phyloP scores from a whole-genome alignment of 2,113 vertebrate genomes.

The Ictalurus punctatus region DNA sequence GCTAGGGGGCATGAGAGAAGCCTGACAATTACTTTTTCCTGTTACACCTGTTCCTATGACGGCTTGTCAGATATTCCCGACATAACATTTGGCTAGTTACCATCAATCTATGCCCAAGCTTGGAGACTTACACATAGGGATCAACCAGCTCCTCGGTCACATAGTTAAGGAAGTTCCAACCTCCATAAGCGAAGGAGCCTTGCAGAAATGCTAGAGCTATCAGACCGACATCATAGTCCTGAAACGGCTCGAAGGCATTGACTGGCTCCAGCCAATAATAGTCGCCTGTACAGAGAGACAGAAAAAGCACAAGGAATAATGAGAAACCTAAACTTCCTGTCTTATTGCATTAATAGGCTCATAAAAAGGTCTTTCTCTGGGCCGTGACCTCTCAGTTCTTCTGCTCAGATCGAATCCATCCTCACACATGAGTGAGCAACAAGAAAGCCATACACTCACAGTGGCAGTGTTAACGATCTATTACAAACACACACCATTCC shows the following conservation, averaged over 20 bases:
- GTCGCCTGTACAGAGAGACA: conserved; percentile 70
- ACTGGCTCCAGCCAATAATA: conserved; percentile 90
- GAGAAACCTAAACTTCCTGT: background rate
- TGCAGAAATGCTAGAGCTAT: conserved; percentile 88
- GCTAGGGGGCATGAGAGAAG: background rate
- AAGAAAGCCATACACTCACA: background rate
- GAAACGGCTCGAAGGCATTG: conserved; percentile 86
- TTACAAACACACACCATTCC: conserved; percentile 33
- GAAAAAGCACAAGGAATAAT: background rate
- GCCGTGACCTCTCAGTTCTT: background rate
- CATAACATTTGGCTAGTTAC: background rate
- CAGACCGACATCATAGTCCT: conserved; percentile 82
- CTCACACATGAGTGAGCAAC: conserved; percentile 8
- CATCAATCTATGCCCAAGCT: background rate
- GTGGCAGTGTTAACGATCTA: background rate
- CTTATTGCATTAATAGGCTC: background rate
- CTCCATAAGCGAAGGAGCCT: conserved; percentile 90
- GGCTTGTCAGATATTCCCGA: background rate
- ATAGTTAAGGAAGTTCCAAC: conserved; percentile 96
- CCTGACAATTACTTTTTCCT: background rate
- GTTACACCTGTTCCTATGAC: background rate
- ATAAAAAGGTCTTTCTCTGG: background rate
- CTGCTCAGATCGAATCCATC: background rate
- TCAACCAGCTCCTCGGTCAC: conserved; percentile 92
- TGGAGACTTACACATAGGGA: conserved; percentile 80